Percentiles rank a stretch among this genome's conserved stretches.
phyloP scores from a whole-genome alignment of 2,113 vertebrate genomes.

The Nyctibius bracteatus region DNA sequence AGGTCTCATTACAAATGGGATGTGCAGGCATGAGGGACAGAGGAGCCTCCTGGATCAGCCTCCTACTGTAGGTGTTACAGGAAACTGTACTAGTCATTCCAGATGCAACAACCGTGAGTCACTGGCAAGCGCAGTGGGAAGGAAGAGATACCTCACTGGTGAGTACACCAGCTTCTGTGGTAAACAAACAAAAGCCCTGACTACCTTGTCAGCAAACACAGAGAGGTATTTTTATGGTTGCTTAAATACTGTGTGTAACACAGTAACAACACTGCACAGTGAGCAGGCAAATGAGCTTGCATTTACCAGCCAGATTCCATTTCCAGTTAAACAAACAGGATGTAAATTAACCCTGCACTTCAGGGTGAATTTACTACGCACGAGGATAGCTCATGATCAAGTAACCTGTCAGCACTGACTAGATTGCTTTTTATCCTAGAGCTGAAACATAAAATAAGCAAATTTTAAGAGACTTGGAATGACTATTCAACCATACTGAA shows the following conservation, averaged over 20 bases:
- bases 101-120: not conserved
- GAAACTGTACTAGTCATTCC: not conserved
- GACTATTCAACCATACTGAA: not conserved
- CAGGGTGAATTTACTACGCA: not conserved
- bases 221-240: not conserved
- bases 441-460: not conserved
- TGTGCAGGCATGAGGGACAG: not conserved
- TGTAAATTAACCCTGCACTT: not conserved
- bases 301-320: not conserved
- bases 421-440: not conserved
- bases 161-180: not conserved
- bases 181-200: not conserved
- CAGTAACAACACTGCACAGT: not conserved
- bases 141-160: not conserved
- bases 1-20: not conserved
- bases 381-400: not conserved
- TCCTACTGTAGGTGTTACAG: not conserved
- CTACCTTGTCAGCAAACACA: not conserved
- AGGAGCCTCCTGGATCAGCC: not conserved
- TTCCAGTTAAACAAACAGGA: not conserved
- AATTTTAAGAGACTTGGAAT: not conserved
- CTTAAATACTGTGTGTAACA: not conserved
- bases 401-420: not conserved
- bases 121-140: not conserved
- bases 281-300: not conserved